Evolutionary conservation across 2,888 invertebrate species (phyloP), one percentile per base, ranked within the genome.

Genomic region (Epistrophe grossulariae): DNA sequence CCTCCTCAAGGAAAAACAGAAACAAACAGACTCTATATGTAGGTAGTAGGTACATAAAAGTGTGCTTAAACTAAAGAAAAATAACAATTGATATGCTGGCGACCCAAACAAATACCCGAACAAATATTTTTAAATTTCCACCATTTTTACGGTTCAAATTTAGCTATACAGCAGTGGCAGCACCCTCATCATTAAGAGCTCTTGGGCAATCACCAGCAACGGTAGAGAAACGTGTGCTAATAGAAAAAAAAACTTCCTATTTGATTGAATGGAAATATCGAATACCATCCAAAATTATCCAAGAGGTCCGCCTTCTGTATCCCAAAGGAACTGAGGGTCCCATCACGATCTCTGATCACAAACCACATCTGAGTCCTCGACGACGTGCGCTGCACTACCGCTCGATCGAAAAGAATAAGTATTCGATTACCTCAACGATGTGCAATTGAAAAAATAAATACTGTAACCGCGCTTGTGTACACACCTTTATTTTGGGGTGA

Each of bases 71-170:
- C 48, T 19, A 60, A 24, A 62, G 10, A 24, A 55, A 24, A 68
- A 50, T 28, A 68, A 74, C 15, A 57, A 59, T 48, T 60, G 45
- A 79, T 83, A 83, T 85, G 85, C 85, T 85, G 85, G 85, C 81
- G 81, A 81, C 62, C 73, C 81, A 77, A 81, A 73, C 85, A 84
- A 82, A 77, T 76, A 28, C 59, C 70, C 64, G 45, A 81, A 76
- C 76, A 82, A 85, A 85, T 80, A 84, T 74, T 85, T 85, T 55
- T 59, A 59, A 70, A 71, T 78, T 77, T 85, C 85, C 81, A 78
- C 85, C 85, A 85, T 85, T 85, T 85, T 85, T 68, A 81, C 59
- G 85, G 78, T 73, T 13, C 62, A 17, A 43, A 48, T 66, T 13
- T 31, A 48, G 1, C 10, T 8, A n/a, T n/a, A 60, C 48, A 72